A percentile compares a stretch with the other conserved stretches of the same genome.
phyloP scores from a whole-genome alignment of 53 echinoderm and acorn worm genomes.

The Patiria pectinifera region DNA sequence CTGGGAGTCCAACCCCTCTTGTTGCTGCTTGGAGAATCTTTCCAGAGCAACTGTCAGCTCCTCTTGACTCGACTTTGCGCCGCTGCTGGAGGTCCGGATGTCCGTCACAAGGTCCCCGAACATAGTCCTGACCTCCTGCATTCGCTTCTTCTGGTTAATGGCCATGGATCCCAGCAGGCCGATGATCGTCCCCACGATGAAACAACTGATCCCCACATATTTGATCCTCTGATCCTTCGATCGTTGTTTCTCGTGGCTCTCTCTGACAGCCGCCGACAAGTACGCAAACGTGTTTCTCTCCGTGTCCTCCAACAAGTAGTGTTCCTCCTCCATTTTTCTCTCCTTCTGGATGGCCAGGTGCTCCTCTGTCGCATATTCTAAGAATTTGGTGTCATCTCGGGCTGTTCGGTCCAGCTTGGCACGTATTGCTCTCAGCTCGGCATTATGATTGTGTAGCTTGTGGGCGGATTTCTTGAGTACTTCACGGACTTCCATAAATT shows the following conservation, averaged over 20 bases:
- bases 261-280: constrained; percentile 81
- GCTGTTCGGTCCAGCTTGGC: constrained; percentile 89
- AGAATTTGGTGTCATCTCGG: constrained; percentile 90
- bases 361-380: constrained; percentile 94
- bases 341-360: constrained; percentile 85
- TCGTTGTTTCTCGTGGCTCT: constrained; percentile 90
- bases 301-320: constrained; percentile 49
- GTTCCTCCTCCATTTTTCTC: constrained; percentile 70
- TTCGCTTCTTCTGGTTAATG: constrained; percentile 78
- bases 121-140: constrained; percentile 76
- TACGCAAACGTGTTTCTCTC: constrained; percentile 82
- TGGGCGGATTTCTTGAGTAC: constrained; percentile 71
- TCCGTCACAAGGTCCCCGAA: constrained; percentile 67
- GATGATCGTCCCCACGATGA: constrained; percentile 79
- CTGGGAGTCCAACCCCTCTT: constrained; percentile 64
- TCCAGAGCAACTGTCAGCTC: constrained; percentile 56
- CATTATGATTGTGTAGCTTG: constrained; percentile 78
- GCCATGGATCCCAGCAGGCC: constrained; percentile 83
- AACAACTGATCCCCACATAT: constrained; percentile 89
- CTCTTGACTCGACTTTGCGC: not conserved
- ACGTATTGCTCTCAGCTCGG: constrained; percentile 77
- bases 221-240: constrained; percentile 91
- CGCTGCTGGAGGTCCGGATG: constrained; percentile 13
- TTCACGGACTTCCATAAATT: constrained; percentile 76
- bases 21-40: constrained; percentile 53